phyloP scores from a whole-genome alignment of 2,113 vertebrate genomes.

The Cygnus atratus region DNA sequence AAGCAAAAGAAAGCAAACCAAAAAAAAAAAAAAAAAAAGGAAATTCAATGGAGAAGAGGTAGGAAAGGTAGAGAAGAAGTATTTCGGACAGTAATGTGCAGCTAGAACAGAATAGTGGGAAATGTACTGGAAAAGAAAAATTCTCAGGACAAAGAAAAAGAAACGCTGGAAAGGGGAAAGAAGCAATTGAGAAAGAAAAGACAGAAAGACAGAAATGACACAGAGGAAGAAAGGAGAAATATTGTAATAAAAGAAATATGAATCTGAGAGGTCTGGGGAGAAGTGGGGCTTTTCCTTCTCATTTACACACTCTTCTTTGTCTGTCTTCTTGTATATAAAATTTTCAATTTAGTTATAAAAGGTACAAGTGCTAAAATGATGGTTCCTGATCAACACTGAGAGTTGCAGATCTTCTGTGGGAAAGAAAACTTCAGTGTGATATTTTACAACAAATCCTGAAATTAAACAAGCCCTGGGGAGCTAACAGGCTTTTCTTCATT shows the following conservation, averaged over 20 bases:
- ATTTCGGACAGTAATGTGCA: not conserved
- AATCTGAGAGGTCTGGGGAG: not conserved
- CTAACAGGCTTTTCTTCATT: not conserved
- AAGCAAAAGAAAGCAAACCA: not conserved
- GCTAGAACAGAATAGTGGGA: not conserved
- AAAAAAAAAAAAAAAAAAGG: not conserved
- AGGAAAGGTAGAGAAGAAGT: not conserved
- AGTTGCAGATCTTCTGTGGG: not conserved
- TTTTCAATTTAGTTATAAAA: not conserved
- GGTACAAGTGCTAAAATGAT: not conserved
- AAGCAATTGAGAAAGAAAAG: not conserved
- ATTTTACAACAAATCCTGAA: not conserved
- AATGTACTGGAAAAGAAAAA: fast-evolving
- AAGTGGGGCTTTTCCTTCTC: not conserved
- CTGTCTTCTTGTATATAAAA: not conserved
- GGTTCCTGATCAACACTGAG: not conserved
- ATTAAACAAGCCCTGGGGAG: not conserved
- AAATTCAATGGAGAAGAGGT: not conserved
- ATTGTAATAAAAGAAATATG: not conserved
- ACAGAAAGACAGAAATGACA: not conserved
- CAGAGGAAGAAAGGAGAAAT: not conserved
- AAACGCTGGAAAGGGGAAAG: not conserved
- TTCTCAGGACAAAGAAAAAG: not conserved
- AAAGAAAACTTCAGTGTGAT: not conserved
- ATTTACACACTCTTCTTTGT: not conserved